Evolutionary conservation across 2,888 invertebrate species (phyloP).

Genomic region (Ochropleura leucogaster): DNA sequence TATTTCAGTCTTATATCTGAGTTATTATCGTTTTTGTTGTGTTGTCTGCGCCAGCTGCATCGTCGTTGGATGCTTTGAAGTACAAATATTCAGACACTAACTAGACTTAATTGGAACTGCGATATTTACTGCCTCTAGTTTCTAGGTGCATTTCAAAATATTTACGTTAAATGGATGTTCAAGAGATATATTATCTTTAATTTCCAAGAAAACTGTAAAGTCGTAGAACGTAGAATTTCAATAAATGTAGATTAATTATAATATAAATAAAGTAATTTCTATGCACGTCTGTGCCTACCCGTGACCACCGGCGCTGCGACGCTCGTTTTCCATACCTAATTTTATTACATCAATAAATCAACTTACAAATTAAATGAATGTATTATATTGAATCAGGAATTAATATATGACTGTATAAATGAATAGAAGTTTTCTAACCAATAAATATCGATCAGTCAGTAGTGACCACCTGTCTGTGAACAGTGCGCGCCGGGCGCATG

Average conservation of each 20-base stretch:
- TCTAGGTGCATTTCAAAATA: conserved; percentile 44
- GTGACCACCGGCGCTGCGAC: conserved; percentile 28
- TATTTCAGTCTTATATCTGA: conserved; percentile 59
- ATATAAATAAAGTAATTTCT: conserved; percentile 19
- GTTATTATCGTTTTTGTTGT: conserved; percentile 57
- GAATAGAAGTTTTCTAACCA: conserved; percentile 44
- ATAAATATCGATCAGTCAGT: conserved; percentile 70
- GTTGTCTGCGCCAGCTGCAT: conserved; percentile 40
- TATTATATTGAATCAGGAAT: conserved; percentile 43
- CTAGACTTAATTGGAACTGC: conserved; percentile 56
- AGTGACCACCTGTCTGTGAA: conserved; percentile 72
- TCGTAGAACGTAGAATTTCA: conserved; percentile 9
- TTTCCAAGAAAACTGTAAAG: conserved; percentile 29
- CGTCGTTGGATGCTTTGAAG: conserved; percentile 46
- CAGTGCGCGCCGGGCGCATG: conserved; percentile 28
- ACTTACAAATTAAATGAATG: conserved; percentile 28
- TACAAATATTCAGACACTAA: conserved; percentile 58
- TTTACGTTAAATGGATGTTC: conserved; percentile 36
- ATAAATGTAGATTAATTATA: conserved; percentile 28
- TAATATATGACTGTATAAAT: conserved; percentile 53
- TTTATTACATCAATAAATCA: conserved; percentile 63
- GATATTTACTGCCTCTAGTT: conserved; percentile 49
- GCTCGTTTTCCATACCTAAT: conserved; percentile 48
- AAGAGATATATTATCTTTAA: conserved; percentile 20
- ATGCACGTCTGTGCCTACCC: conserved; percentile 23